These are phyloP conservation scores for Lasioglossum zephyrum DNA, from an alignment of 2,888 invertebrate species.

Conservation along the genomic window DNA sequence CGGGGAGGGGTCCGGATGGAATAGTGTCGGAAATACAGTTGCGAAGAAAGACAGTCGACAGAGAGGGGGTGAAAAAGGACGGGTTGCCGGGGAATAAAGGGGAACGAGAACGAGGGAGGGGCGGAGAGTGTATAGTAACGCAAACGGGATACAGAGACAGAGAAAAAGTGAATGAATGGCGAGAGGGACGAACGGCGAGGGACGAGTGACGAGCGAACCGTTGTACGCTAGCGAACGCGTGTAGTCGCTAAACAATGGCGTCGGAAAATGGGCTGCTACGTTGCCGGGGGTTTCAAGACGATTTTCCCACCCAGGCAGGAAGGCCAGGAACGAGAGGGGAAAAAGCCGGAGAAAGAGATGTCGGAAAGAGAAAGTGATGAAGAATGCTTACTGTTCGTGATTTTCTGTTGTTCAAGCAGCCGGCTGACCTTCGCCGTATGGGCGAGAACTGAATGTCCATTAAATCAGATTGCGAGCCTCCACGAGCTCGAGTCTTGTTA, in stretches of 20 bases:
- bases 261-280: conserved; percentile 59
- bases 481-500: background rate
- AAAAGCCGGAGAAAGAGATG: background rate
- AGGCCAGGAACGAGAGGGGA: background rate
- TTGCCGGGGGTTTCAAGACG: conserved; percentile 45
- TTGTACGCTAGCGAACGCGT: conserved; percentile 44
- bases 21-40: conserved; percentile 1
- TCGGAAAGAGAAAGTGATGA: conserved; percentile 33
- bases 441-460: background rate
- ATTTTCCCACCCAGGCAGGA: background rate
- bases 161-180: conserved; percentile 11
- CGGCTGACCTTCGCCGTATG: background rate
- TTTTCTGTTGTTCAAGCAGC: background rate
- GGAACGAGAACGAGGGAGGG: background rate
- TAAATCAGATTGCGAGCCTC: background rate
- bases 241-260: conserved; percentile 65
- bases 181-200: conserved; percentile 24
- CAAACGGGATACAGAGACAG: conserved; percentile 32
- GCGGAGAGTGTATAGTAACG: conserved; percentile 9
- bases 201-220: conserved; percentile 46
- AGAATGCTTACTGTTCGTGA: conserved; percentile 28
- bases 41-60: background rate
- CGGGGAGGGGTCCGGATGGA: conserved; percentile 7
- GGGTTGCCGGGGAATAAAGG: background rate
- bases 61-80: background rate